A percentile compares a stretch with the other conserved stretches of the same genome.
phyloP scores from a whole-genome alignment of 2,113 vertebrate species.

The Halcyon malimbica region DNA sequence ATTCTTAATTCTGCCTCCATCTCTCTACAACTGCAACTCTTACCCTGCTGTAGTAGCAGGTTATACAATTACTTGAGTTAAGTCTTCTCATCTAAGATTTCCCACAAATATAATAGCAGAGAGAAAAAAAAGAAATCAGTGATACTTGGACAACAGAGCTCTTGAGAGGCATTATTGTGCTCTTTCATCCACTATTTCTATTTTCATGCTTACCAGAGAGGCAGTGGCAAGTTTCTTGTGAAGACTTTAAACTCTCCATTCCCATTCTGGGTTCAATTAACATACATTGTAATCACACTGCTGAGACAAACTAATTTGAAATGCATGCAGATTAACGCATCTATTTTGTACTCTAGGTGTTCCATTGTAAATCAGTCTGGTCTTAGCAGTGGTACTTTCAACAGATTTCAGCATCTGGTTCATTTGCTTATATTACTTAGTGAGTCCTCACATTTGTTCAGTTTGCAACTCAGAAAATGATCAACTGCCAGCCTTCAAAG shows the following conservation, averaged over 20 bases:
- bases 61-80: background rate
- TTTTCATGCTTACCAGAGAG: background rate
- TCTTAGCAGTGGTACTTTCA: background rate
- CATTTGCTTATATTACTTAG: background rate
- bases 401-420: background rate
- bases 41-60: background rate
- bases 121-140: constrained; percentile 4
- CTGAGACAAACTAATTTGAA: constrained; percentile 34
- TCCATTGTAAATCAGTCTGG: constrained; percentile 17
- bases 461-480: background rate
- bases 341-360: constrained; percentile 54
- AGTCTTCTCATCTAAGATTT: background rate
- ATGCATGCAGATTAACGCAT: constrained; percentile 5
- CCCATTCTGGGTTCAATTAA: constrained; percentile 38
- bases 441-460: background rate
- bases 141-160: background rate
- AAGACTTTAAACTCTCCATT: constrained; percentile 26
- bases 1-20: background rate
- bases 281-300: constrained; percentile 23
- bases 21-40: background rate
- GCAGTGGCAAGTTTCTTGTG: background rate
- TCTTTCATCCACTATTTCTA: constrained; percentile 5
- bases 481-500: background rate
- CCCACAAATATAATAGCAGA: background rate
- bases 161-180: background rate